Evolutionary conservation across 1,140 invertebrate species (phyloP), one percentile per base, ranked within the genome.

Genomic region (Hypsibius dujardini): DNA sequence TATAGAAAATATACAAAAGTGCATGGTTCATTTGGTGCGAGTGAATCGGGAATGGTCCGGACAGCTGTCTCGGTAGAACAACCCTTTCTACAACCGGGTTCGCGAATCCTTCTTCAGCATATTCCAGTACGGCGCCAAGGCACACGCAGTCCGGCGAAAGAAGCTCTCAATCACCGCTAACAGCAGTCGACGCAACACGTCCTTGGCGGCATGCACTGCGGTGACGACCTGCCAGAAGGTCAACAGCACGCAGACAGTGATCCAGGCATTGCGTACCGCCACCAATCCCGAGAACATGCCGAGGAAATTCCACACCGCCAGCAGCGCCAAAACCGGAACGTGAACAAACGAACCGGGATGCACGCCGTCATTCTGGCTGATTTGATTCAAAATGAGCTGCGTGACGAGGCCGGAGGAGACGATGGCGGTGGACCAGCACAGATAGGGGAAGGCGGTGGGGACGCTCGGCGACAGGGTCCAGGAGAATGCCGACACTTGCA

Each of bases 141-240:
- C 50, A 56, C 50, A 7, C 7, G 50, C 50, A 56, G 28, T 28
- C 28, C n/a, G 50, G 50, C 50, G 7, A n/a, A 56, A 56, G 50
- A 56, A 56, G n/a, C 50, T 12, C 7, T 7, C 7, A n/a, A 56
- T 56, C 7, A 56, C 50, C n/a, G 50, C 50, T n/a, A 56, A n/a
- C 50, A 56, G 50, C 50, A 56, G n/a, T 7, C 7, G 7, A 56
- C 50, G 50, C n/a, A 56, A 7, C 50, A 56, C n/a, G n/a, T 56
- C 50, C n/a, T n/a, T 56, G 50, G 50, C 50, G 50, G 50, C 50
- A n/a, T n/a, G 50, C 7, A 56, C 50, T 56, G 50, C n/a, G 50
- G 50, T 56, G 50, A 56, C 50, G n/a, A n/a, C n/a, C 7, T 56
- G 50, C 7, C 50, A 56, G n/a, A 56, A 7, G n/a, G 50, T 56